Percentiles rank a stretch among this genome's conserved stretches.
Conservation (phyloP, 2,797 vertebrate species). For the Australoheros facetus region DNA sequence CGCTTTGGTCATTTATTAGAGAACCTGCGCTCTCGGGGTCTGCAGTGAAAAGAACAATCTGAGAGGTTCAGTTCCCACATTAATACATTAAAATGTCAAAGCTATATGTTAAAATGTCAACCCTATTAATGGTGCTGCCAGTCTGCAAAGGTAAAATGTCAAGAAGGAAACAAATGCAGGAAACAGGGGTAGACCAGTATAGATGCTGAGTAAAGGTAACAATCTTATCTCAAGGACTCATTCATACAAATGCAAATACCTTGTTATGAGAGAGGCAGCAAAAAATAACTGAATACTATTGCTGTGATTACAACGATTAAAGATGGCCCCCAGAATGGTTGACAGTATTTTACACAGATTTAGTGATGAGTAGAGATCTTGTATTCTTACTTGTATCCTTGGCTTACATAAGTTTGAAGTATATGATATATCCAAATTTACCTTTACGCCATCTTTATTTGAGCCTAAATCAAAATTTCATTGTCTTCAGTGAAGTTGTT, state of each 20-base stretch:
- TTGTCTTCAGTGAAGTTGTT: slow-evolving; percentile 11
- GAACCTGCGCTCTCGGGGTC: slow-evolving; percentile 36
- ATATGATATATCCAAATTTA: neutral
- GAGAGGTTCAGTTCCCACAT: slow-evolving; percentile 64
- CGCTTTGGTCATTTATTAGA: slow-evolving; percentile 58
- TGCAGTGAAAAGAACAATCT: slow-evolving; percentile 60
- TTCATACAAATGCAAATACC: slow-evolving; percentile 50
- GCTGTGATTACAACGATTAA: neutral
- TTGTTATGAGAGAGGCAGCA: neutral
- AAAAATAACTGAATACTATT: neutral
- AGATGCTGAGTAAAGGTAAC: slow-evolving; percentile 34
- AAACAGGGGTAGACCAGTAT: slow-evolving; percentile 3
- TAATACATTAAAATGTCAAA: slow-evolving; percentile 78
- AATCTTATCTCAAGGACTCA: slow-evolving; percentile 34
- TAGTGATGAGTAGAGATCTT: neutral
- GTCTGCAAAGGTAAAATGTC: slow-evolving; percentile 74
- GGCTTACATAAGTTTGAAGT: neutral
- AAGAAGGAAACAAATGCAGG: slow-evolving; percentile 64
- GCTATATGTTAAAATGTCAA: slow-evolving; percentile 81
- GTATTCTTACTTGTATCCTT: too few species aligned
- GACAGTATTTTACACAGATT: neutral
- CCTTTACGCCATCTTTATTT: neutral
- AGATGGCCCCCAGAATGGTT: neutral
- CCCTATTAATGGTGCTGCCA: slow-evolving; percentile 77
- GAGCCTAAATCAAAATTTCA: slow-evolving; percentile 12